Evolutionary conservation across 2,888 invertebrate genomes (phyloP).

Genomic region (Blastobasis adustella): DNA sequence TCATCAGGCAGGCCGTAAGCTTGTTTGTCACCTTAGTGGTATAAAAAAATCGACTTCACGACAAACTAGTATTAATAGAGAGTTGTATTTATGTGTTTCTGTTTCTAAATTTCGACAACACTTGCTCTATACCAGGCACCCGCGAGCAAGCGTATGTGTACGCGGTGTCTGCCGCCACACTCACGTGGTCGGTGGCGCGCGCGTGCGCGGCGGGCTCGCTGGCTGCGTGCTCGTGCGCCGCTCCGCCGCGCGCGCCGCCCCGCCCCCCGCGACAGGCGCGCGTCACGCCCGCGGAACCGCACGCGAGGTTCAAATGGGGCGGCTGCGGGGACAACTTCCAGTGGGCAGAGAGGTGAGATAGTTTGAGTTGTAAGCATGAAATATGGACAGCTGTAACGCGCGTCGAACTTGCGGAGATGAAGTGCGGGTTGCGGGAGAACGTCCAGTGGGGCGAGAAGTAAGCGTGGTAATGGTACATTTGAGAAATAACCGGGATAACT

Average conservation of each 20-base stretch:
- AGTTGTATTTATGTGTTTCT: no score
- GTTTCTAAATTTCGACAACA: background rate
- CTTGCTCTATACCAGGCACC: conserved; percentile 75
- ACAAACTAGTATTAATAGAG: no score
- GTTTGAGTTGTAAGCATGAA: no score
- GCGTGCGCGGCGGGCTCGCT: conserved; percentile 85
- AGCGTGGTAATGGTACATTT: no score
- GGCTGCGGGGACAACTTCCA: conserved; percentile 89
- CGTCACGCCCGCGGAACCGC: conserved; percentile 81
- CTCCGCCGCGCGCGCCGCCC: conserved; percentile 78
- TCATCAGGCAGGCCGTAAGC: no score
- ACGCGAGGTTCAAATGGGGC: conserved; percentile 87
- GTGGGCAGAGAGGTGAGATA: conserved; percentile 76
- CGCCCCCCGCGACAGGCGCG: conserved; percentile 71
- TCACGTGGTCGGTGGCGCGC: conserved; percentile 84
- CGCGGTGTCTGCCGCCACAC: conserved; percentile 86
- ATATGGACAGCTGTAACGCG: no score
- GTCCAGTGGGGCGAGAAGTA: no score
- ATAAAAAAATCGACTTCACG: no score
- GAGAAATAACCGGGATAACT: no score
- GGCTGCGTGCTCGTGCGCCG: conserved; percentile 86
- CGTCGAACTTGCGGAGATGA: no score
- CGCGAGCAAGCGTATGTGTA: conserved; percentile 91
- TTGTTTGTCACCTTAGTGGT: no score
- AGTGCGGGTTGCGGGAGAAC: no score